These are phyloP conservation scores for Schizaphis graminum DNA, from an alignment of 2,888 invertebrate genomes.

Conservation along the genomic window DNA sequence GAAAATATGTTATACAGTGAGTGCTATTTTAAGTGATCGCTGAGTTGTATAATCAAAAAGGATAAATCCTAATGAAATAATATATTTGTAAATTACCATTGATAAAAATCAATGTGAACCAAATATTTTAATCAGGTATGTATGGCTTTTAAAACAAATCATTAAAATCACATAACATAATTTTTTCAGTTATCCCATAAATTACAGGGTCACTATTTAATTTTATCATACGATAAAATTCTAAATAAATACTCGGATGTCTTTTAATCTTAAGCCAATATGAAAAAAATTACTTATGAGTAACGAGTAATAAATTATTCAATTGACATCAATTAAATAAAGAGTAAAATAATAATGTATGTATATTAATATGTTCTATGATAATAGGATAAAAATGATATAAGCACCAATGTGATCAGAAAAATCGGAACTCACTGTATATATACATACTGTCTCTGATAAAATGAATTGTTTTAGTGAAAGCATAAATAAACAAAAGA, in stretches of 20 bases:
- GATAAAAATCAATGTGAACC: not conserved
- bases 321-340: not conserved
- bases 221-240: not conserved
- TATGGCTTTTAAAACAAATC: not conserved
- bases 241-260: not conserved
- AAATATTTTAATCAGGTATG: not conserved
- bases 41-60: not conserved
- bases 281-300: not conserved
- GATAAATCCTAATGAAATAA: not conserved
- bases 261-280: not conserved
- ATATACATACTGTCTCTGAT: not conserved
- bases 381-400: not conserved
- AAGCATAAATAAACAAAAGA: not conserved
- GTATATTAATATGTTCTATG: not conserved
- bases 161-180: not conserved
- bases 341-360: not conserved
- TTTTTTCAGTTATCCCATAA: not conserved
- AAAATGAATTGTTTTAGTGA: slow-evolving; percentile 17
- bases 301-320: not conserved
- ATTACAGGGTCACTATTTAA: not conserved
- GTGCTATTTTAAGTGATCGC: not conserved
- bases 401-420: not conserved
- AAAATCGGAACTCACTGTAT: not conserved
- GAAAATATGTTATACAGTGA: not conserved
- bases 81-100: not conserved